Conservation (phyloP, 2,113 vertebrate species). For the Xenopus borealis region DNA sequence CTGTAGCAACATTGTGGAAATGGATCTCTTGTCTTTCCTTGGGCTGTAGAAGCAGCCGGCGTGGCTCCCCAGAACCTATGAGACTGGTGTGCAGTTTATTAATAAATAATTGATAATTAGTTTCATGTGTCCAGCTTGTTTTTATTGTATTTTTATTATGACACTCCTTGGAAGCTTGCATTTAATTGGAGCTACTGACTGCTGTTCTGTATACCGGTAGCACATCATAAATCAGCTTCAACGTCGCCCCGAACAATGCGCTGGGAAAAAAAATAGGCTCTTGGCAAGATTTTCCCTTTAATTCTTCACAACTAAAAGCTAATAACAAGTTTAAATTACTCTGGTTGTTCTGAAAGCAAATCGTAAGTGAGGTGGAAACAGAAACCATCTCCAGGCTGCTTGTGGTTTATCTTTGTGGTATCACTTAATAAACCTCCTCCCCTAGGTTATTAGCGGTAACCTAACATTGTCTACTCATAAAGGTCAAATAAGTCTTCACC, state of each 20-base stretch:
- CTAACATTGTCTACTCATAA: too few relatives aligned
- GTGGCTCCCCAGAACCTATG: background rate
- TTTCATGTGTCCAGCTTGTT: constrained; percentile 31
- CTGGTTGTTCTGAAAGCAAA: too few relatives aligned
- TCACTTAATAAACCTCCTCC: too few relatives aligned
- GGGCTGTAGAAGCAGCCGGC: background rate
- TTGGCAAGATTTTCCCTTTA: background rate
- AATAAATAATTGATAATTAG: constrained; percentile 36
- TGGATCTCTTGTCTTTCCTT: too few relatives aligned
- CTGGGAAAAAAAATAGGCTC: background rate
- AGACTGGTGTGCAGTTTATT: constrained; percentile 1
- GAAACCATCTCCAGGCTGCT: too few relatives aligned
- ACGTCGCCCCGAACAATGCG: constrained; percentile 1
- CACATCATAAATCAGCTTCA: constrained; percentile 27
- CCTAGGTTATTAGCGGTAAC: too few relatives aligned
- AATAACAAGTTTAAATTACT: background rate
- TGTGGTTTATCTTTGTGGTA: too few relatives aligned
- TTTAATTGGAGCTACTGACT: constrained; percentile 41
- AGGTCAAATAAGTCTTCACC: too few relatives aligned
- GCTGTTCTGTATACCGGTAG: constrained; percentile 20
- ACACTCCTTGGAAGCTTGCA: constrained; percentile 31
- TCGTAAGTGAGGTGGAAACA: too few relatives aligned
- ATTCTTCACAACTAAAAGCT: constrained; percentile 18
- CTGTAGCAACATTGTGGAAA: too few relatives aligned
- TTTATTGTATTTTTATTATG: constrained; percentile 31